These are phyloP conservation scores for Bombylius discolor DNA, from an alignment of 2,888 invertebrate species.

Conservation along the genomic window DNA sequence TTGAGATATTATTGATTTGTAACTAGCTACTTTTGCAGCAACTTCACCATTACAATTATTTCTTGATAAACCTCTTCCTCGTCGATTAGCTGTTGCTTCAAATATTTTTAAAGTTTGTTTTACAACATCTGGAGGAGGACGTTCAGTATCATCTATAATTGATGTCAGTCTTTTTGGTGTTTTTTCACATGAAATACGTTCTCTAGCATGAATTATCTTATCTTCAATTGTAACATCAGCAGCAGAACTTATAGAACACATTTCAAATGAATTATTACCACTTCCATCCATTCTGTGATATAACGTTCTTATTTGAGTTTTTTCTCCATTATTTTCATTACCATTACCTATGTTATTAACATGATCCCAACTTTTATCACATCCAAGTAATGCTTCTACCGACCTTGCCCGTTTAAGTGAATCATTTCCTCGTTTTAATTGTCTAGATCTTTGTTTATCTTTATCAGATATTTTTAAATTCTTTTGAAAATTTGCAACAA, in stretches of 20 bases:
- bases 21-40: constrained; percentile 50
- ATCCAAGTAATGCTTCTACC: constrained; percentile 67
- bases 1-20: constrained; percentile 48
- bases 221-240: constrained; percentile 32
- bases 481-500: constrained; percentile 12
- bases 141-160: constrained; percentile 57
- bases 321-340: background rate
- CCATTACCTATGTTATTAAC: background rate
- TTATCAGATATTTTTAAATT: constrained; percentile 10
- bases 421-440: constrained; percentile 43
- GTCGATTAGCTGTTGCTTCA: constrained; percentile 51
- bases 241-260: background rate
- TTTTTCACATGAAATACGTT: constrained; percentile 33
- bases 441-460: constrained; percentile 26
- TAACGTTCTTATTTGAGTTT: background rate
- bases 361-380: constrained; percentile 39
- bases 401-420: constrained; percentile 73
- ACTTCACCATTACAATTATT: constrained; percentile 40
- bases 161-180: constrained; percentile 48
- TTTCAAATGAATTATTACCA: background rate
- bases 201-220: constrained; percentile 35
- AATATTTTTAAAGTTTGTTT: constrained; percentile 75
- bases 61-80: constrained; percentile 37
- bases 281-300: background rate
- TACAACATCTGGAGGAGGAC: constrained; percentile 82